Conservation (phyloP, 53 echinoderm and acorn worm genomes). For the Holothuria scabra region DNA sequence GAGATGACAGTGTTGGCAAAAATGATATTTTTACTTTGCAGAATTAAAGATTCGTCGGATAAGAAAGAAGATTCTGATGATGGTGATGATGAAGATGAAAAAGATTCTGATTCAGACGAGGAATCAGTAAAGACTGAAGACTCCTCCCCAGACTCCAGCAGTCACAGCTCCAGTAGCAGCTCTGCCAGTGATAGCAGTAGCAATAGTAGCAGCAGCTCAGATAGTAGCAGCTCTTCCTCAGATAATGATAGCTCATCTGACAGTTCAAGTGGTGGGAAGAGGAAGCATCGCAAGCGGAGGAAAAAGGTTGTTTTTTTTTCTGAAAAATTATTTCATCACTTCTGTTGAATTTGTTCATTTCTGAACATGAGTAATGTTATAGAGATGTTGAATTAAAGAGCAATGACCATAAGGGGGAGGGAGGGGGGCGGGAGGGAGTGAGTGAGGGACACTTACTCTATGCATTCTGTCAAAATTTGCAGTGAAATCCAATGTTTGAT, state of each 20-base stretch:
- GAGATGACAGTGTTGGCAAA: not conserved
- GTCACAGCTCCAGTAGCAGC: not conserved
- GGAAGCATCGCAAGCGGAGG: conserved; percentile 19
- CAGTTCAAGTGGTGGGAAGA: conserved; percentile 14
- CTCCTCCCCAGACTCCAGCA: conserved; percentile 58
- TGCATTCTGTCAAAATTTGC: no score
- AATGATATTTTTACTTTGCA: not conserved
- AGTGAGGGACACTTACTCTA: no score
- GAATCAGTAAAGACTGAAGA: conserved; percentile 58
- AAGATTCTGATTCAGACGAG: conserved; percentile 54
- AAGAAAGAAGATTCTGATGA: conserved; percentile 31
- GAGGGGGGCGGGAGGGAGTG: no score
- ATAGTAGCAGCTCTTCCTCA: conserved; percentile 6
- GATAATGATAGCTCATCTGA: conserved; percentile 11
- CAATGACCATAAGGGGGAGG: no score
- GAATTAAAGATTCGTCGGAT: not conserved
- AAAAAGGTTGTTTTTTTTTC: conserved; percentile 19
- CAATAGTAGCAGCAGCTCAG: conserved; percentile 7
- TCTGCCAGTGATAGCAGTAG: not conserved
- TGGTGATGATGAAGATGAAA: conserved; percentile 44
- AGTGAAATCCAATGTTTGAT: no score
- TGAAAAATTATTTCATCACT: no score
- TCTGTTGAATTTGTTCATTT: no score
- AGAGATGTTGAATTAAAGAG: no score
- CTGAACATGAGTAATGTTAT: no score